phyloP scores from a whole-genome alignment of 2,797 vertebrate genomes.

The Liparis tanakae region DNA sequence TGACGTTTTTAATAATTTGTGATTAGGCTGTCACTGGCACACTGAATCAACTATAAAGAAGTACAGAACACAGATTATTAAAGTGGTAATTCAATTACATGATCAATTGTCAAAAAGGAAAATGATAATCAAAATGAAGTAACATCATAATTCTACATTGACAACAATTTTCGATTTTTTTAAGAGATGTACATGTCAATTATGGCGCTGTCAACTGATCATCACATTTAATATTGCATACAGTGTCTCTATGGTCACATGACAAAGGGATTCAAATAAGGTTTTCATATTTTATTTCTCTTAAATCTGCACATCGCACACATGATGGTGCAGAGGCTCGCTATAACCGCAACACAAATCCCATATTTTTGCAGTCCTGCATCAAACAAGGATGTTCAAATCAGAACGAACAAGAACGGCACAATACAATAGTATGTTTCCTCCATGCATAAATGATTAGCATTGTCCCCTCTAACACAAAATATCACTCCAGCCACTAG shows the following conservation, averaged over 20 bases:
- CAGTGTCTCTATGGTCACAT: background rate
- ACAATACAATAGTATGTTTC: background rate
- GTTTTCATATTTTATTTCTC: background rate
- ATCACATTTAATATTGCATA: background rate
- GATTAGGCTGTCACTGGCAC: too few species aligned
- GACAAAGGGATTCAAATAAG: background rate
- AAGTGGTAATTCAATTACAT: conserved; percentile 3
- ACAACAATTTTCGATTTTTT: too few species aligned
- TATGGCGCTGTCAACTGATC: background rate
- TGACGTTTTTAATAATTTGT: background rate
- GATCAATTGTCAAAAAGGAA: background rate
- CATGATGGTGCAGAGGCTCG: background rate
- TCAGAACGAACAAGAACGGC: background rate
- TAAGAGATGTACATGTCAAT: background rate
- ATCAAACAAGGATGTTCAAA: background rate
- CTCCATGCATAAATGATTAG: background rate
- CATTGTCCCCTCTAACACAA: background rate
- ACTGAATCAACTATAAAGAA: background rate
- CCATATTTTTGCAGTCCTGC: background rate
- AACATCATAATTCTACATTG: too few species aligned
- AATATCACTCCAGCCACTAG: background rate
- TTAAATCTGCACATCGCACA: background rate
- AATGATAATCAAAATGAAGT: background rate
- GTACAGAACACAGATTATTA: background rate
- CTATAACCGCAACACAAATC: background rate